These are phyloP conservation scores for Anomalospiza imberbis DNA, from an alignment of 2,797 vertebrate genomes.

Conservation along the genomic window DNA sequence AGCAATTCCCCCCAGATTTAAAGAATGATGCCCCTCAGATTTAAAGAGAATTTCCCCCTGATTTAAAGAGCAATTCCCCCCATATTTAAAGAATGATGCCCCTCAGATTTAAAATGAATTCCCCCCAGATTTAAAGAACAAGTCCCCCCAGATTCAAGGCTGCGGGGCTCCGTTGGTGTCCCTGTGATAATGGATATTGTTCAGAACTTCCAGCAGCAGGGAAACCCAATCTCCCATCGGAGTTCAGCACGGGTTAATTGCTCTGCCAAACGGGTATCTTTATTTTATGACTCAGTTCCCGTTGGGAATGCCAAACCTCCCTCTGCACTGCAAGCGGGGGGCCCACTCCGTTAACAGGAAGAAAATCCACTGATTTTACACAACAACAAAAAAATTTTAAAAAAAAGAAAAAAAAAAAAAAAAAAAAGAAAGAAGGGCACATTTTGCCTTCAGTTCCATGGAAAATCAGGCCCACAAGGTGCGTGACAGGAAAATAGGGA, in stretches of 20 bases:
- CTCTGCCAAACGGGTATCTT: slow-evolving; percentile 28
- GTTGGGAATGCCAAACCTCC: slow-evolving; percentile 25
- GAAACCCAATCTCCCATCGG: slow-evolving; percentile 25
- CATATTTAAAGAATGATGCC: no score
- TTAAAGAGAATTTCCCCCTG: no score
- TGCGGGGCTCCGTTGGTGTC: neutral
- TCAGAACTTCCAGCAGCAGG: slow-evolving; percentile 53
- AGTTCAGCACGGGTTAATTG: slow-evolving; percentile 56
- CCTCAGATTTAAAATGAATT: no score
- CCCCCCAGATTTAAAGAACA: fast-evolving
- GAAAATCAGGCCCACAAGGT: slow-evolving; percentile 52
- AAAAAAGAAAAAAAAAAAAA: neutral
- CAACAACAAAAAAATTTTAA: neutral
- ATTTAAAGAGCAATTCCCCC: no score
- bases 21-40: no score
- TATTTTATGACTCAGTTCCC: slow-evolving; percentile 33
- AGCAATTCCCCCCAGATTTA: no score
- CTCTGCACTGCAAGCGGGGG: neutral
- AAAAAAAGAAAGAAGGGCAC: neutral
- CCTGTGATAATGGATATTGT: neutral
- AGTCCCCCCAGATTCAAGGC: neutral
- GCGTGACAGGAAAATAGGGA: slow-evolving; percentile 52
- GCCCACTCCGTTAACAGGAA: neutral
- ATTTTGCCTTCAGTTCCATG: slow-evolving; percentile 17
- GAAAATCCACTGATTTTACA: slow-evolving; percentile 21